A percentile compares a stretch with the other conserved stretches of the same genome.
phyloP scores from a whole-genome alignment of 2,888 invertebrate genomes.

The Eristalis pertinax region DNA sequence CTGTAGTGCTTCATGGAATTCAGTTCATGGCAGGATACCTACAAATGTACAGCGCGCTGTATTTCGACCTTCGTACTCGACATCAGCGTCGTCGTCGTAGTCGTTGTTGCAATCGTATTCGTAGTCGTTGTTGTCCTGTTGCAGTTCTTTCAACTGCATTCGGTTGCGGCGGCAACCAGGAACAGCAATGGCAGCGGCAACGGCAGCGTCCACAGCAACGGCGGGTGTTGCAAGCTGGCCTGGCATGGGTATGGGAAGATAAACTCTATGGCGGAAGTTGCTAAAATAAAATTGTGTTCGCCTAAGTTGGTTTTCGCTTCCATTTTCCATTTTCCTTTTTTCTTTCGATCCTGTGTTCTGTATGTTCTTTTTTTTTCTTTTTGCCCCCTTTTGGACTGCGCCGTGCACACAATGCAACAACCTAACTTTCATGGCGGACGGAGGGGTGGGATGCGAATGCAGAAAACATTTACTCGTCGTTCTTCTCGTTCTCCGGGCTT shows the following conservation, averaged over 20 bases:
- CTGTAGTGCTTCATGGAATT: conserved; percentile 37
- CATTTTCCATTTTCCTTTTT: conserved; percentile 50
- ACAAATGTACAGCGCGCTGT: conserved; percentile 50
- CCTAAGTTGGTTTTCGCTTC: conserved; percentile 71
- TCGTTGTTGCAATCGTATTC: neutral
- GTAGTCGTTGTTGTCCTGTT: conserved; percentile 58
- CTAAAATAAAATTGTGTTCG: conserved; percentile 72
- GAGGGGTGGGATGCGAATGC: conserved; percentile 18
- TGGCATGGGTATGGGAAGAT: conserved; percentile 59
- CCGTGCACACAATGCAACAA: conserved; percentile 59
- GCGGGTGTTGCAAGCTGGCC: neutral
- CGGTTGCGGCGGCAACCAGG: conserved; percentile 52
- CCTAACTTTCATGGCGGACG: conserved; percentile 19
- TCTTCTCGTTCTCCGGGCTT: conserved; percentile 41
- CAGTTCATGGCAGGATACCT: conserved; percentile 47
- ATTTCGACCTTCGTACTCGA: conserved; percentile 50
- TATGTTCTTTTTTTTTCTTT: conserved; percentile 4
- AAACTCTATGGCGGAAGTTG: conserved; percentile 70
- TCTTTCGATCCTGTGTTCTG: conserved; percentile 12
- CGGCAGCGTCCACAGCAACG: conserved; percentile 5
- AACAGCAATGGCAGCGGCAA: neutral
- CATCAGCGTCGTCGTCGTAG: neutral
- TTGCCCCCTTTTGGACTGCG: conserved; percentile 11
- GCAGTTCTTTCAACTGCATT: conserved; percentile 72
- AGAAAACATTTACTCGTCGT: conserved; percentile 34